Evolutionary conservation across 2,113 vertebrate genomes (phyloP).

Genomic region (Regulus satrapa): DNA sequence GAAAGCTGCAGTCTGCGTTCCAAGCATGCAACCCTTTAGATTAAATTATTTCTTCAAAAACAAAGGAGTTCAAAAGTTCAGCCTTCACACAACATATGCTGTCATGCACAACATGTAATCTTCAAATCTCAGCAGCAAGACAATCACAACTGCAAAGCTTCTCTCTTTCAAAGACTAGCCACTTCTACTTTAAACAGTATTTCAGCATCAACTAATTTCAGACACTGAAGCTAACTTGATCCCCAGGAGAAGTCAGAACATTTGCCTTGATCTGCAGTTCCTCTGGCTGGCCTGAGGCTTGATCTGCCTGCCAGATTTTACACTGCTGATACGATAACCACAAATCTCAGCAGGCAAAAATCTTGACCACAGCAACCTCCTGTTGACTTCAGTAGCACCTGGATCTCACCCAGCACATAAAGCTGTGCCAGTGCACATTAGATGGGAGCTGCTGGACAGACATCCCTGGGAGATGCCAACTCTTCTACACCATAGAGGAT

Average conservation of each 20-base stretch:
- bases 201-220: constrained; percentile 10
- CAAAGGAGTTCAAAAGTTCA: constrained; percentile 49
- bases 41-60: constrained; percentile 26
- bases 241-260: neutral
- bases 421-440: neutral
- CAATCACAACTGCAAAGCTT: neutral
- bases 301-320: constrained; percentile 4
- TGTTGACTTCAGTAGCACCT: constrained; percentile 16
- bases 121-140: constrained; percentile 6
- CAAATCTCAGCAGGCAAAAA: constrained; percentile 29
- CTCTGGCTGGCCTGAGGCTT: neutral
- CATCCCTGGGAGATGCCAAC: neutral
- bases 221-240: neutral
- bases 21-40: neutral
- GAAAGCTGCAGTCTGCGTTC: neutral
- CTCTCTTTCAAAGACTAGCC: neutral
- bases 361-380: neutral
- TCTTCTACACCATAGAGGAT: neutral
- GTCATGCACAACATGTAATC: neutral
- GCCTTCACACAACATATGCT: neutral
- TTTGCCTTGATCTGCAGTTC: neutral
- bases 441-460: neutral
- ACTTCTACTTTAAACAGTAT: neutral
- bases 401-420: constrained; percentile 6
- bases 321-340: neutral